These are phyloP conservation scores for Cyclura pinguis DNA, from an alignment of 2,797 vertebrate species.

Conservation along the genomic window DNA sequence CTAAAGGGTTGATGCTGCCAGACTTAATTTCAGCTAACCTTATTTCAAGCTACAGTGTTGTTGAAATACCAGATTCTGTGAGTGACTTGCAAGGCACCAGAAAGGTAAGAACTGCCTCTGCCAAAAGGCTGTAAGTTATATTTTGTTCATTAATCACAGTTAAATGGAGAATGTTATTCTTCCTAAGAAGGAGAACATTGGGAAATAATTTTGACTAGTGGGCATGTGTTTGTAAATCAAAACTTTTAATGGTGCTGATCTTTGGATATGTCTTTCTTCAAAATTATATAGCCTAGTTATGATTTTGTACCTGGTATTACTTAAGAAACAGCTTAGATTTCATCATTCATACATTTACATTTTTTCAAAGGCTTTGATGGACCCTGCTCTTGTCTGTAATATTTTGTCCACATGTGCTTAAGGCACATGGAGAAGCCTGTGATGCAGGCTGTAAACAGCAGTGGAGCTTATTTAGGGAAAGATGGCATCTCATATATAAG, in stretches of 20 bases:
- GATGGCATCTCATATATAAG: background rate
- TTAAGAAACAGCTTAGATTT: background rate
- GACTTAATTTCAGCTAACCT: conserved; percentile 88
- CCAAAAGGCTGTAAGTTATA: background rate
- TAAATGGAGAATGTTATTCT: background rate
- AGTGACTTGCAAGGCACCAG: conserved; percentile 87
- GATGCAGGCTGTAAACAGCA: background rate
- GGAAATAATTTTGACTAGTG: background rate
- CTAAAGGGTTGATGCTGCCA: conserved; percentile 88
- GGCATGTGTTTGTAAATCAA: background rate
- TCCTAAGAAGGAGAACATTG: background rate
- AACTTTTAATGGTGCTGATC: background rate
- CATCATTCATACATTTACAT: background rate
- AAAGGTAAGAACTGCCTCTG: conserved; percentile 80
- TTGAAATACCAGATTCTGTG: conserved; percentile 85
- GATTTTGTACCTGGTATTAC: background rate
- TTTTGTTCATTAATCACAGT: background rate
- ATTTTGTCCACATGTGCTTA: no score
- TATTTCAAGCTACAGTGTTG: conserved; percentile 86
- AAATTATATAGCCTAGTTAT: background rate
- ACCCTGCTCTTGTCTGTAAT: background rate
- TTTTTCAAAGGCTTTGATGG: no score
- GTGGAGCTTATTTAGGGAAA: background rate
- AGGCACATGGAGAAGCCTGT: background rate
- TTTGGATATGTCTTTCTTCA: background rate